phyloP scores from a whole-genome alignment of 1,140 invertebrate genomes.

The Pseudomyrmex pallidus region DNA sequence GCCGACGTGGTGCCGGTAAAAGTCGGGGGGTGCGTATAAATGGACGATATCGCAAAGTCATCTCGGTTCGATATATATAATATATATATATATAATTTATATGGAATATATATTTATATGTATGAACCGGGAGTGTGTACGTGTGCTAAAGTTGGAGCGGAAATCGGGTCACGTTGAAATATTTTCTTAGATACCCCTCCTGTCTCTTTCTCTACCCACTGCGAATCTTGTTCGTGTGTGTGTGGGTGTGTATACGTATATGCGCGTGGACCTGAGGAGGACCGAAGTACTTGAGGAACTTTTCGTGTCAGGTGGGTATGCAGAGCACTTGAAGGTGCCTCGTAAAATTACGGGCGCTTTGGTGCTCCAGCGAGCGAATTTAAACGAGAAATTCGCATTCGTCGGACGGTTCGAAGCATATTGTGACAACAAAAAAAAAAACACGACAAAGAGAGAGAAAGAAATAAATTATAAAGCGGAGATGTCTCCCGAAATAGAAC shows the following conservation, averaged over 20 bases:
- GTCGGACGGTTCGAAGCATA: constrained; percentile 51
- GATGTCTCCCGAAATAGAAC: constrained; percentile 9
- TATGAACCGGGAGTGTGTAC: constrained; percentile 3
- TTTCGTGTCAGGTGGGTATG: constrained; percentile 65
- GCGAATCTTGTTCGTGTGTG: not conserved
- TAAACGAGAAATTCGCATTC: constrained; percentile 41
- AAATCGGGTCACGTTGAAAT: constrained; percentile 70
- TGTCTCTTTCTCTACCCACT: not conserved
- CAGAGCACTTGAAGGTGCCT: constrained; percentile 65
- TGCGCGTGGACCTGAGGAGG: constrained; percentile 33
- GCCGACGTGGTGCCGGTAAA: constrained; percentile 52
- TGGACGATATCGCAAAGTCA: constrained; percentile 73
- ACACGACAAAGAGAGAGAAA: not conserved
- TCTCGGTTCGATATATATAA: not conserved
- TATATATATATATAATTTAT: no score
- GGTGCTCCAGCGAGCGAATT: constrained; percentile 9
- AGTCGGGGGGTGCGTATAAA: constrained; percentile 74
- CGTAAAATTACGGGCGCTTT: constrained; percentile 67
- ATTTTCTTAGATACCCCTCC: constrained; percentile 62
- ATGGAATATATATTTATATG: no score
- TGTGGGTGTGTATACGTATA: not conserved
- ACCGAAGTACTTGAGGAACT: constrained; percentile 61
- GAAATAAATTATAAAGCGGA: constrained; percentile 35
- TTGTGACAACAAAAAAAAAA: constrained; percentile 2
- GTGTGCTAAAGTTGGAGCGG: constrained; percentile 42